Percentiles rank a stretch among this genome's conserved stretches.
These are phyloP conservation scores for Tauraco erythrolophus DNA, from an alignment of 2,113 vertebrate genomes.

Conservation along the genomic window DNA sequence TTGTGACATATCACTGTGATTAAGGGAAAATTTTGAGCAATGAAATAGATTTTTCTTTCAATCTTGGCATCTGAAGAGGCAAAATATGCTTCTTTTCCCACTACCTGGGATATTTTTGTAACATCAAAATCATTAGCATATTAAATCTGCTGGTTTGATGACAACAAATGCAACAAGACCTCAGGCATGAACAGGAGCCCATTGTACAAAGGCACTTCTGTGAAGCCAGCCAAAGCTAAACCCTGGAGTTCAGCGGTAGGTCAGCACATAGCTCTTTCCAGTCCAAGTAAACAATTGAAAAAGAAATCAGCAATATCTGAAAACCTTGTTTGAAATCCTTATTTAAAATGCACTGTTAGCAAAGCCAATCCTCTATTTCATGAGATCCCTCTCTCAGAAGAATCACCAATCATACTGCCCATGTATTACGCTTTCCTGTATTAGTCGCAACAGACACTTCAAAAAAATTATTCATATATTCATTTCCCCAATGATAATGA, in stretches of 20 bases:
- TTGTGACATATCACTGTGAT: background rate
- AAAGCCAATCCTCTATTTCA: background rate
- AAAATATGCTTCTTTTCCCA: background rate
- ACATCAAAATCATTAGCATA: background rate
- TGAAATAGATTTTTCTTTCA: background rate
- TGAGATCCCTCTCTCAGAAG: background rate
- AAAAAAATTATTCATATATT: background rate
- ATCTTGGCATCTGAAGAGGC: background rate
- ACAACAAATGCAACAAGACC: conserved; percentile 10
- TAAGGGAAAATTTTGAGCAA: background rate
- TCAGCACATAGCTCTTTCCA: conserved; percentile 7
- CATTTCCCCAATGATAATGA: background rate
- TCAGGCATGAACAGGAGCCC: background rate
- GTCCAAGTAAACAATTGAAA: background rate
- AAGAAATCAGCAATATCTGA: background rate
- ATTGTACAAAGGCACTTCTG: background rate
- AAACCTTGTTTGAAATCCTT: background rate
- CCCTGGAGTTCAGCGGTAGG: background rate
- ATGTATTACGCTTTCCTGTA: background rate
- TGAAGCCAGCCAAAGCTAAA: conserved; percentile 26
- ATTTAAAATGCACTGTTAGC: background rate
- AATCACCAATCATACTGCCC: background rate
- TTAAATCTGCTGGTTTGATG: background rate
- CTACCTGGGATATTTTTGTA: background rate
- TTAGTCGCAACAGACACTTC: background rate